Percentiles rank a stretch among this genome's conserved stretches.
These are phyloP conservation scores for Proisotoma minuta DNA, from an alignment of 2,888 invertebrate genomes.

Conservation along the genomic window DNA sequence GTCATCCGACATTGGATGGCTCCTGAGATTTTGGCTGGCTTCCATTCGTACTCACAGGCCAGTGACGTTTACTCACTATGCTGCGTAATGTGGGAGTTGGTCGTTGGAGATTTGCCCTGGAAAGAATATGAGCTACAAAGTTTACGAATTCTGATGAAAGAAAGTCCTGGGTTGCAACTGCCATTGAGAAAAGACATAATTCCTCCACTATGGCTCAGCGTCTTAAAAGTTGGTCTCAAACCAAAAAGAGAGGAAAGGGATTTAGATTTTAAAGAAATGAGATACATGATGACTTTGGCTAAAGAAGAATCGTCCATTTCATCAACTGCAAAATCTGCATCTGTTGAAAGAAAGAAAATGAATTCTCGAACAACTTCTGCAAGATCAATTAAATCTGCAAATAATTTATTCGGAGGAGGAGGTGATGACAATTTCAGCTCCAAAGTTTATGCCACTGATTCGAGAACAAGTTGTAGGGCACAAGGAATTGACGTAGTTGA, in stretches of 20 bases:
- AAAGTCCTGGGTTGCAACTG: slow-evolving; percentile 27
- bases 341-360: not conserved
- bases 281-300: slow-evolving; percentile 40
- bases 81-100: slow-evolving; percentile 52
- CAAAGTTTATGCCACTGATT: not conserved
- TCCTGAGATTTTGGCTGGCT: slow-evolving; percentile 52
- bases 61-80: slow-evolving; percentile 53
- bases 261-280: slow-evolving; percentile 42
- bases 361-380: slow-evolving; percentile 17
- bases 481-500: too few species aligned
- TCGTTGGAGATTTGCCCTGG: slow-evolving; percentile 43
- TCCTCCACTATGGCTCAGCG: slow-evolving; percentile 34
- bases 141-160: slow-evolving; percentile 26
- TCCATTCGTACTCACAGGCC: slow-evolving; percentile 48
- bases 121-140: slow-evolving; percentile 26
- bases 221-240: slow-evolving; percentile 38
- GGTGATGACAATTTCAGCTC: not conserved
- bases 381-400: slow-evolving; percentile 10
- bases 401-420: not conserved
- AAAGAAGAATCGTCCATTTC: not conserved
- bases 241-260: slow-evolving; percentile 33
- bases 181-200: slow-evolving; percentile 27
- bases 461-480: not conserved
- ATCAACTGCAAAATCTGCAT: not conserved
- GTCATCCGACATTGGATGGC: slow-evolving; percentile 52